Evolutionary conservation across 2,888 invertebrate genomes (phyloP), one percentile per base, ranked within the genome.

Genomic region (Crossocerus cetratus): DNA sequence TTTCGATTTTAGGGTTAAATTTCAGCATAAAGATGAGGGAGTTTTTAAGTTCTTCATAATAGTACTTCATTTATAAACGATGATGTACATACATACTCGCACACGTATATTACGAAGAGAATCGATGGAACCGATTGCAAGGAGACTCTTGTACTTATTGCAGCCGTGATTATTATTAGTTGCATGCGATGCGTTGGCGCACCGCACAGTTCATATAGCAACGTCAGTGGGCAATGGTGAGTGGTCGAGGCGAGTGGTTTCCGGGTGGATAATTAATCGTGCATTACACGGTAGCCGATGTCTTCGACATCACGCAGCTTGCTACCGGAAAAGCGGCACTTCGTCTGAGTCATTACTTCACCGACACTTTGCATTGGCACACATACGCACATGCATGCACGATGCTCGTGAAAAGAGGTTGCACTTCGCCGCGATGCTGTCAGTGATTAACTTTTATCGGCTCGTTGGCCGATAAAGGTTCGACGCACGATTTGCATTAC

Each of bases 221-320:
- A 32, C 32, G 32, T 32, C 32, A 32, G 32, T 8, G 11, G 5
- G 32, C 8, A 32, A 32, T 32, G 32, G 32, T 32, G 32, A 32
- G 11, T 32, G 32, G 32, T 32, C 5, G 32, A 32, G 11, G 32
- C 32, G 32, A 32, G 32, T 32, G 32, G 61, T 21, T 45, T 21
- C 14, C 49, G 44, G 49, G 62, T 55, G 65, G 59, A 69, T 75
- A 75, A 73, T 75, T 75, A 73, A 75, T 75, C 69, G 69, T 53
- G 21, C 22, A 69, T 75, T 75, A 73, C 32, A 69, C 75, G 66
- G 69, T 73, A 74, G 73, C 73, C 63, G 56, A 65, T 69, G 63
- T 53, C 65, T 32, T 32, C 32, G 5, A 32, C 32, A 32, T 32
- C 32, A 32, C 32, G 32, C 32, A 32, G 32, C 32, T 32, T 32